These are phyloP conservation scores for Eristalis pertinax DNA, from an alignment of 2,888 invertebrate species.

Conservation along the genomic window DNA sequence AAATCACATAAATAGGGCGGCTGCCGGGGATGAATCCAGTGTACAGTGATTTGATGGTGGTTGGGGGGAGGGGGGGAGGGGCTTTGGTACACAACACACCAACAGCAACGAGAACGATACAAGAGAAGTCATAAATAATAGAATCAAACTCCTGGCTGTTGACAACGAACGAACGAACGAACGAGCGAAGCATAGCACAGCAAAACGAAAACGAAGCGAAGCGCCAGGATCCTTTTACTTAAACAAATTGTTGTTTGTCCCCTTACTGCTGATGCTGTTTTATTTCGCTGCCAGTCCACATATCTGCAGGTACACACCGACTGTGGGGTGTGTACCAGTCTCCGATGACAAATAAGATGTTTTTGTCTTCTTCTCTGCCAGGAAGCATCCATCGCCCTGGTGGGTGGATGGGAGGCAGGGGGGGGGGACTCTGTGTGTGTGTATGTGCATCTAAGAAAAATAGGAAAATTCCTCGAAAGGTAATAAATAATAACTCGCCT, in stretches of 20 bases:
- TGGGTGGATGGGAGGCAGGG: too few species aligned
- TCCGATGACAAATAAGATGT: conserved; percentile 49
- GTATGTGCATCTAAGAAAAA: conserved; percentile 2
- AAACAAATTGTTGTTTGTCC: conserved; percentile 66
- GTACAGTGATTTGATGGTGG: not conserved
- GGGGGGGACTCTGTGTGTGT: too few species aligned
- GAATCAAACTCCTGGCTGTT: conserved; percentile 48
- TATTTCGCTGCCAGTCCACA: not conserved
- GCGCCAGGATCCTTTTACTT: conserved; percentile 64
- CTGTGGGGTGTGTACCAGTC: conserved; percentile 16
- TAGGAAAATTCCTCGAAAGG: conserved; percentile 35
- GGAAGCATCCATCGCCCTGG: not conserved
- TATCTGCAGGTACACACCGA: conserved; percentile 29
- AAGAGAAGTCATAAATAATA: conserved; percentile 60
- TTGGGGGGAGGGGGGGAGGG: not conserved
- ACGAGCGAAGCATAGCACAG: too few species aligned
- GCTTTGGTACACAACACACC: not conserved
- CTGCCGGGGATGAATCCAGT: not conserved
- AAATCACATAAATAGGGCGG: not conserved
- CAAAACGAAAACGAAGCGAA: not conserved
- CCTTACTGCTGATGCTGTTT: conserved; percentile 29
- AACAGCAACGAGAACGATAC: conserved; percentile 22
- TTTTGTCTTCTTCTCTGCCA: conserved; percentile 28
- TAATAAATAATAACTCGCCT: conserved; percentile 37
- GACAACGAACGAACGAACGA: conserved; percentile 29